Evolutionary conservation across 37 sponge, comb jelly and placozoan species (phyloP), one percentile per base, ranked within the genome.

Genomic region (Lycopodina hypogea): DNA sequence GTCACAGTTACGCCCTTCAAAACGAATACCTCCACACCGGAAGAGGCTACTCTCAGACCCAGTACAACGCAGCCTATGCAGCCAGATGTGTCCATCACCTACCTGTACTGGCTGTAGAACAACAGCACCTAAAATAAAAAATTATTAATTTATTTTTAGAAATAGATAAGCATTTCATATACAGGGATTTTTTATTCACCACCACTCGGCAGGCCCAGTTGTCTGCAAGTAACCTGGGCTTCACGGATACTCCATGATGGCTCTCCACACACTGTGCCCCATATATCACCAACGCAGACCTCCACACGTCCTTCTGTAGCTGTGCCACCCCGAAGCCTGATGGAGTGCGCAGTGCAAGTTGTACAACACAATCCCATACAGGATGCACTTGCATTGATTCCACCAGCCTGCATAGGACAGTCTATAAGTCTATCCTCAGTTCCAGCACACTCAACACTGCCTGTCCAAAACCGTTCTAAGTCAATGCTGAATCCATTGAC

Each of bases 381-480:
- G 61, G 19, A 28, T 60, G 11, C 21, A 17, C 61, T 26, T 23
- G 19, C 24, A 60, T 60, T 23, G 61, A 17, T 21, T 11, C 61
- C 61, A 8, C 19, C 26, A 22, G n/a, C 61, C 19, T 11, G 11
- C 6, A 6, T 17, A 60, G 11, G 9, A 38, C 81, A 80, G 60
- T 80, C 71, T 6, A 69, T 35, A 1, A 80, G 58, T 57, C 71
- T 3, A 3, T n/a, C 30, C 30, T 80, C 81, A 36, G 41, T 35
- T 3, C 81, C 81, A 80, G 24, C 0, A 51, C 81, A 80, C 11
- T 22, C 11, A 11, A 80, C 81, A 69, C 70, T 56, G 37, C 70
- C 81, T 70, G 70, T 69, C 29, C 34, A 32, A 18, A 78, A 67
- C 9, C 56, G 61, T 42, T 56, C 51, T 28, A 11, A 37, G 0